phyloP scores from a whole-genome alignment of 2,888 invertebrate species.

The Acrobasis consociella region DNA sequence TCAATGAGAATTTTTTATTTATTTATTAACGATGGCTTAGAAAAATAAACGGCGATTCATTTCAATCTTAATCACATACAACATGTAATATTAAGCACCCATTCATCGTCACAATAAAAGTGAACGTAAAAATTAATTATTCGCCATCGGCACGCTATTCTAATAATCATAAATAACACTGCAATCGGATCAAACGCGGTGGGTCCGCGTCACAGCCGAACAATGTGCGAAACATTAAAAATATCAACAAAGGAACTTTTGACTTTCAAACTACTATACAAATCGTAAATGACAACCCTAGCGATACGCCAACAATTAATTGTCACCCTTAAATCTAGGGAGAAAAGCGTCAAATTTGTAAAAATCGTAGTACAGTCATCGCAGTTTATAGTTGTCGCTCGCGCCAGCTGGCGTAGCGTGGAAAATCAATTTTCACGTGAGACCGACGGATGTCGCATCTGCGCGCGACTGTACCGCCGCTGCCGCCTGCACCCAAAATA shows the following conservation, averaged over 20 bases:
- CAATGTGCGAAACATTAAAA: slow-evolving; percentile 83
- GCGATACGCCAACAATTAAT: slow-evolving; percentile 32
- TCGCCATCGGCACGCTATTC: slow-evolving; percentile 75
- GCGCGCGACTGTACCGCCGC: slow-evolving; percentile 65
- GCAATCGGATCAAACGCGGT: slow-evolving; percentile 80
- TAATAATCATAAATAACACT: slow-evolving; percentile 79
- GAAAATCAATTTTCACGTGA: slow-evolving; percentile 82
- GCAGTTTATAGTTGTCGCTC: slow-evolving; percentile 67
- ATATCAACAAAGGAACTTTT: slow-evolving; percentile 82
- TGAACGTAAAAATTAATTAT: slow-evolving; percentile 79
- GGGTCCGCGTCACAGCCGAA: slow-evolving; percentile 61
- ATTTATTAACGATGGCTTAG: neutral
- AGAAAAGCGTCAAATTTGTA: slow-evolving; percentile 37
- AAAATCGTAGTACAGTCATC: slow-evolving; percentile 32
- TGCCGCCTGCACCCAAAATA: slow-evolving; percentile 62
- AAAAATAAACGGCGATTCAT: slow-evolving; percentile 16
- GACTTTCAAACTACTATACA: slow-evolving; percentile 77
- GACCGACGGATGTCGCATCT: slow-evolving; percentile 80
- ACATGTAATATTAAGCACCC: slow-evolving; percentile 47
- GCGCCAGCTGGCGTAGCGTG: slow-evolving; percentile 81
- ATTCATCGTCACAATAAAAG: slow-evolving; percentile 66
- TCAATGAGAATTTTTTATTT: too few species aligned
- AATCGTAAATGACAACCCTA: slow-evolving; percentile 36
- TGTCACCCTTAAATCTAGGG: slow-evolving; percentile 37
- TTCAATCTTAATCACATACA: slow-evolving; percentile 17